Evolutionary conservation across 2,797 vertebrate species (phyloP), one percentile per base, ranked within the genome.

Genomic region (Danio choprae): DNA sequence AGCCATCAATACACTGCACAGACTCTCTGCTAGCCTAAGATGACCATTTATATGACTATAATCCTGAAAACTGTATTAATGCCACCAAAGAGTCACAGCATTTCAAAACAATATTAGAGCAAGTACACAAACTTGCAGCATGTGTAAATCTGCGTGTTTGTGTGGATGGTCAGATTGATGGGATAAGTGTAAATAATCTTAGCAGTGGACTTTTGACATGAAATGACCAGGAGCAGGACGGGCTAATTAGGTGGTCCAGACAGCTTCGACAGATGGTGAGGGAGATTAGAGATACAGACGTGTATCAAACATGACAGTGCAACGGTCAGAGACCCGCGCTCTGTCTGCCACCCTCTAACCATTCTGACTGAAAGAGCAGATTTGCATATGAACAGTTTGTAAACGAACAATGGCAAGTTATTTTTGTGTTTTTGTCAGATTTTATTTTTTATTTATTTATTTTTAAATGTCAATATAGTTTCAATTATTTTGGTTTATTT

Each of bases 251-350:
- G 65, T 64, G 46, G 80, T 80, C 88, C 83, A 91, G 92, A 92
- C 90, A 87, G 83, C 62, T 79, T 81, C 80, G 88, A 90, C 92
- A 94, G 92, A 94, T 93, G 92, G 92, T 88, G 87, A 86, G 88
- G 89, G 83, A 90, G 92, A 93, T 93, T 93, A 94, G 88, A 84
- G 87, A 87, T 88, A 88, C 84, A 89, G 89, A 93, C 88, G 68
- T 86, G 87, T 84, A 90, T 90, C 86, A 86, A 88, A 91, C 84
- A 88, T 88, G 89, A 86, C 85, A 79, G 85, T 87, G 84, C 88
- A 82, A 85, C 78, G 46, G 80, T 85, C 80, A 44, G 83, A 81
- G 88, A 81, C 77, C 15, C 87, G 80, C 55, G 58, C 43, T 79
- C 41, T 56, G 71, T 41, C 77, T 68, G 77, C 83, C 87, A 85